Base-by-base conservation (phyloP, 2,888 invertebrate genomes). In the Ophion ventricosus region DNA sequence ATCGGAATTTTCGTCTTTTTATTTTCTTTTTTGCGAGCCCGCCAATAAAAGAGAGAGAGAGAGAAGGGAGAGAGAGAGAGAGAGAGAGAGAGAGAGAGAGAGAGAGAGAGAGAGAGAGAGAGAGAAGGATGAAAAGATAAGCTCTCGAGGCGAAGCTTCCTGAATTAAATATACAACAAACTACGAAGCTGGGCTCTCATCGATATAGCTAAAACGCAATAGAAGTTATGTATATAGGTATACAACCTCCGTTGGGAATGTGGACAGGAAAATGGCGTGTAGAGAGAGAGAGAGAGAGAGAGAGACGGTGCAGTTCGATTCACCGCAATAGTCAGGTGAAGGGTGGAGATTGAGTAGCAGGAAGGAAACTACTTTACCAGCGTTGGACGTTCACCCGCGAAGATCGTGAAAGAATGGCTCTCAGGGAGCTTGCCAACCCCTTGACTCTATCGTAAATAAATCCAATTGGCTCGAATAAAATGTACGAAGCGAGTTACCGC, bases 401-500 rank as follows among this genome's bases (percentile, higher is more conserved):
- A 73, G 76, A 77, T 84, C 83, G 76, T 49, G 59, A 35, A 40
- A 54, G 70, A 66, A 64, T 29, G 70, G 59, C 23, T 35, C 64
- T 69, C 29, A 67, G 26, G 54, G 56, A 83, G 70, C 29, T 78
- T 66, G 59, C 70, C 83, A 80, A 80, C 82, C 87, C 85, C 86
- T 86, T 69, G 83, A 84, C 85, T 87, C 84, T 87, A 86, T 87
- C 89, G 89, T 90, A 88, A 91, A 91, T 90, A 91, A 90, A 90
- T 90, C 89, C 89, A 90, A 91, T 90, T 90, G 90, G 88, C 88
- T 89, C 88, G 88, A 89, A 90, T 90, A 90, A 90, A 90, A 90
- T 89, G 90, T 90, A 89, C 89, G 89, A 87, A 89, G 87, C 85
- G 87, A 90, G 57, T 76, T 85, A 85, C 17, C 83, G 83, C 82